Base-by-base conservation (phyloP, 2,888 invertebrate species). In the Caradrina kadenii region DNA sequence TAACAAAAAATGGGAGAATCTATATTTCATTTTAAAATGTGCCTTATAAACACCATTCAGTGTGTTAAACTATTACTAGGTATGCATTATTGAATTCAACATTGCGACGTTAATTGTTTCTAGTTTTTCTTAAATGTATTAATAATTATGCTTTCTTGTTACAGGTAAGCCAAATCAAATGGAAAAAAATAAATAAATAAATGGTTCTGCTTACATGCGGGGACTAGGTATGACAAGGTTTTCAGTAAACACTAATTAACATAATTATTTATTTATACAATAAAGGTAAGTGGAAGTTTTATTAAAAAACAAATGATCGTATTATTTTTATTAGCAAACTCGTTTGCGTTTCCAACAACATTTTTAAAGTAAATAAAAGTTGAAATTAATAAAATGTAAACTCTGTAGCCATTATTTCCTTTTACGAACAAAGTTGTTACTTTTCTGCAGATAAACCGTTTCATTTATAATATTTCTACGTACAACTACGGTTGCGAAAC, bases 391-490 rank as follows among this genome's bases (percentile, higher is more conserved):
- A 75, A 67, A 75, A 49, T 64, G 10, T 39, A 6, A 73, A 67
- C 56, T 79, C 31, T 31, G 55, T 22, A 54, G 56, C 67, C 19
- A 56, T 73, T 50, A 62, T 77, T 74, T 70, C 60, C 56, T 68
- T 62, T 55, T 45, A 62, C 59, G 52, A 42, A 80, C 22, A 65
- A 80, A 80, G 49, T 76, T 45, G 45, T 6, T 45, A 45, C 45
- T 45, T 17, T 77, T 58, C 4, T 35, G 8, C 15, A 64, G 61
- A 68, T 74, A 63, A 63, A 69, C 15, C 35, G 54, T 70, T 68
- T 58, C 49, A 58, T 63, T 64, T 73, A 72, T 74, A 69, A 75
- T 58, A 61, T 80, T 69, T 69, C 31, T 76, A 45, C 22, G 53
- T 66, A 77, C 52, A 69, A 76, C 55, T 61, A 68, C 60, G 60